Conservation (phyloP, 2,113 vertebrate genomes). For the Pyxicephalus adspersus region DNA sequence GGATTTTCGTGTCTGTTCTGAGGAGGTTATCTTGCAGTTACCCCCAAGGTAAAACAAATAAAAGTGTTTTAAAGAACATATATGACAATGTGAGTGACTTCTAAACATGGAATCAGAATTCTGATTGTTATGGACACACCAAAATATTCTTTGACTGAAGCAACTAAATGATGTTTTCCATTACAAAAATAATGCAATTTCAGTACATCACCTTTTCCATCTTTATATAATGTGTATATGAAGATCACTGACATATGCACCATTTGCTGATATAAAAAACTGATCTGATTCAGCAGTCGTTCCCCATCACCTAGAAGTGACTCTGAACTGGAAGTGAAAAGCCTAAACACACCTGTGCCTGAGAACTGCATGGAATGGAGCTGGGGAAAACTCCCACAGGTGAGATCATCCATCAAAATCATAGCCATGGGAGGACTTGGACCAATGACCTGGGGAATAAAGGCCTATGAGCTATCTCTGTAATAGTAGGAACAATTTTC, state of each 20-base stretch:
- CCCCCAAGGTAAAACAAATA: constrained; percentile 69
- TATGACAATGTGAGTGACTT: neutral
- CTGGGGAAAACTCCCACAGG: constrained; percentile 91
- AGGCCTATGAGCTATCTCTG: no score
- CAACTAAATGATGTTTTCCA: no score
- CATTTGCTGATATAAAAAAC: neutral
- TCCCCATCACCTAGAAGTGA: constrained; percentile 84
- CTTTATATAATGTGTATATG: neutral
- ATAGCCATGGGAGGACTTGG: no score
- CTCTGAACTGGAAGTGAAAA: constrained; percentile 84
- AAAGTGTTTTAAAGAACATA: neutral
- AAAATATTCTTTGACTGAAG: no score
- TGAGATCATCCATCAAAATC: constrained; percentile 57
- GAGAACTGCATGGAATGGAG: constrained; percentile 86
- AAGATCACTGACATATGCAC: neutral
- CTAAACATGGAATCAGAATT: neutral
- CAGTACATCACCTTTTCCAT: no score
- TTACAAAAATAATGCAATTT: no score
- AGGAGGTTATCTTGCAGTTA: constrained; percentile 72
- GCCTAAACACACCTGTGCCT: constrained; percentile 63
- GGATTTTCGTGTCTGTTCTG: constrained; percentile 75
- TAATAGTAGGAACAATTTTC: no score
- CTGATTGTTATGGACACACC: neutral
- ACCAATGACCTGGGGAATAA: no score
- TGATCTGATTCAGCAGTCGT: constrained; percentile 52